Evolutionary conservation across 2,113 vertebrate species (phyloP).

Genomic region (Podarcis raffonei): DNA sequence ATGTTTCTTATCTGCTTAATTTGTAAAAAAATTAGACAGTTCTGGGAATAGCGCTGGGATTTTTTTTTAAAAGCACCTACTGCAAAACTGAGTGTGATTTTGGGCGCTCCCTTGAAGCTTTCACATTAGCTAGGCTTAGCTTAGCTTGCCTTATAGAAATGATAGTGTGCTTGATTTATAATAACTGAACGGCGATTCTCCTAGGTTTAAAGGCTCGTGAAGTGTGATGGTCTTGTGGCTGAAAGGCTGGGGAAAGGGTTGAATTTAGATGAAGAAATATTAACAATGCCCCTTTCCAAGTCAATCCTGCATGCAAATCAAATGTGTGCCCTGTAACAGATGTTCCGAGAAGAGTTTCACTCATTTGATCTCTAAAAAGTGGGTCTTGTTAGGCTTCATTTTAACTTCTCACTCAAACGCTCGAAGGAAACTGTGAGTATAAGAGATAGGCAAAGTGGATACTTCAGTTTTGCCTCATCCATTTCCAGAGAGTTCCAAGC

Average conservation of each 20-base stretch:
- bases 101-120: not conserved
- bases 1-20: not conserved
- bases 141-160: slow-evolving; percentile 15
- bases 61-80: not conserved
- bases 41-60: not conserved
- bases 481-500: not conserved
- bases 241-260: not conserved
- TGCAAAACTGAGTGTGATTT: not conserved
- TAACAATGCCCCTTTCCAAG: not conserved
- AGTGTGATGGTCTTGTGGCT: not conserved
- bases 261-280: not conserved
- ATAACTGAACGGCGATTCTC: slow-evolving; percentile 2
- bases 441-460: not conserved
- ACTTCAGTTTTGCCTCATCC: not conserved
- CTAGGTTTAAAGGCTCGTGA: not conserved
- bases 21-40: not conserved
- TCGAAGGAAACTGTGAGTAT: not conserved
- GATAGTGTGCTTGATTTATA: slow-evolving; percentile 2
- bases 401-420: not conserved
- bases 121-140: not conserved
- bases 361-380: not conserved
- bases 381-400: not conserved
- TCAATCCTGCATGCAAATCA: slow-evolving; percentile 13
- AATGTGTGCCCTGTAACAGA: not conserved
- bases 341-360: not conserved